These are phyloP conservation scores for Panorpa germanica DNA, from an alignment of 2,888 invertebrate genomes.

Conservation along the genomic window DNA sequence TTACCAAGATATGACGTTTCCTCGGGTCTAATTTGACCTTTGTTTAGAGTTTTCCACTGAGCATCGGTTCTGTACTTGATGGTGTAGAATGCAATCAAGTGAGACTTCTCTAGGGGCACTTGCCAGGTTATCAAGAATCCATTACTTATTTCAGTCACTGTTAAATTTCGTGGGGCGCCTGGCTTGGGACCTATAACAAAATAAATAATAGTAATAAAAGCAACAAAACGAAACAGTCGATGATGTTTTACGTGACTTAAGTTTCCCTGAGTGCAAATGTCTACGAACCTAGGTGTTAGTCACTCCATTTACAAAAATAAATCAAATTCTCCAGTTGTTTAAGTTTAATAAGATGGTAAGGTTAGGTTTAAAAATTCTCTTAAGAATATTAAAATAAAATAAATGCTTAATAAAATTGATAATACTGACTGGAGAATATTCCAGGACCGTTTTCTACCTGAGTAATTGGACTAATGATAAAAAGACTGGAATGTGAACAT, in stretches of 20 bases:
- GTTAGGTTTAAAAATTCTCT: no score
- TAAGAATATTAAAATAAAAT: no score
- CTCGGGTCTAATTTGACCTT: conserved; percentile 74
- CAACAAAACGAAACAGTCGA: conserved; percentile 5
- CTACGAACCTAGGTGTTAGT: no score
- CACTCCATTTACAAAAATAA: no score
- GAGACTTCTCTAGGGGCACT: conserved; percentile 60
- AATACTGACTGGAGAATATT: no score
- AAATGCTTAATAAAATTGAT: no score
- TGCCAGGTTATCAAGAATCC: conserved; percentile 86
- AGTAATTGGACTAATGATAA: no score
- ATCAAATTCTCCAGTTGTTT: no score
- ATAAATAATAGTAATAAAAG: conserved; percentile 11
- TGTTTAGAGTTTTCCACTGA: conserved; percentile 74
- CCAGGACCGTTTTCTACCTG: no score
- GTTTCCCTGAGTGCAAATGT: conserved; percentile 1
- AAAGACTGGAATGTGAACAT: no score
- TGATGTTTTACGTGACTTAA: no score
- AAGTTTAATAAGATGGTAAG: no score
- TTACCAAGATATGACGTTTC: conserved; percentile 75
- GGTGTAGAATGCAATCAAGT: conserved; percentile 72
- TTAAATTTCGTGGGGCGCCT: conserved; percentile 75
- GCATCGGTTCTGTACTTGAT: conserved; percentile 85
- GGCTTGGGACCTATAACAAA: conserved; percentile 65
- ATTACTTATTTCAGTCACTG: conserved; percentile 74